phyloP scores from a whole-genome alignment of 1,140 invertebrate genomes.

The Rhyzopertha dominica region DNA sequence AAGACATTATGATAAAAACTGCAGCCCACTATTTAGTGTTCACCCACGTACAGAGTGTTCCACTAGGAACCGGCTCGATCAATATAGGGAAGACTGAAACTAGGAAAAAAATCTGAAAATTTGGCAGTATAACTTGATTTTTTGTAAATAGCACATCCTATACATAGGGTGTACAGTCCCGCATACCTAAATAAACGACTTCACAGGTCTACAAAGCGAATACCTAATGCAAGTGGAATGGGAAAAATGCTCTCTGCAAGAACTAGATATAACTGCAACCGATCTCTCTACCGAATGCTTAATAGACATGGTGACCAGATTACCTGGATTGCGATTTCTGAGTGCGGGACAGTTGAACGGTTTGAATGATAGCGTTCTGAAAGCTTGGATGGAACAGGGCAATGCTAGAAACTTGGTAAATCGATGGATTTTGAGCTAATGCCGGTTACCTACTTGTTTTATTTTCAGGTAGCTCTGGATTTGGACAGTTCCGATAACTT shows the following conservation, averaged over 20 bases:
- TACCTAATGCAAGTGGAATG: slow-evolving; percentile 94
- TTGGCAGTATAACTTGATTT: too few relatives aligned
- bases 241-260: slow-evolving; percentile 92
- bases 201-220: slow-evolving; percentile 78
- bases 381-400: slow-evolving; percentile 83
- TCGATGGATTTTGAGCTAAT: background rate
- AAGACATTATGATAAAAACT: too few relatives aligned
- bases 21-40: too few relatives aligned
- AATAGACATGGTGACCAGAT: slow-evolving; percentile 84
- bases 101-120: too few relatives aligned
- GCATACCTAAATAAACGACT: too few relatives aligned
- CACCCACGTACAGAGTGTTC: too few relatives aligned
- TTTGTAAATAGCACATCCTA: too few relatives aligned
- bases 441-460: background rate
- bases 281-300: slow-evolving; percentile 92
- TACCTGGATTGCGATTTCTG: slow-evolving; percentile 83
- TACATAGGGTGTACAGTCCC: too few relatives aligned
- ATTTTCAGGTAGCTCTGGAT: slow-evolving; percentile 75
- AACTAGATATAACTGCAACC: slow-evolving; percentile 95
- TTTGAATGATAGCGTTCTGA: slow-evolving; percentile 91
- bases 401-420: slow-evolving; percentile 57
- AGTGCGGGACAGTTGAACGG: slow-evolving; percentile 95
- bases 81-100: too few relatives aligned
- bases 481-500: slow-evolving; percentile 94
- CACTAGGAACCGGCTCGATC: too few relatives aligned